Conservation (phyloP, 1,140 invertebrate species). For the Caligus rogercresseyi region DNA sequence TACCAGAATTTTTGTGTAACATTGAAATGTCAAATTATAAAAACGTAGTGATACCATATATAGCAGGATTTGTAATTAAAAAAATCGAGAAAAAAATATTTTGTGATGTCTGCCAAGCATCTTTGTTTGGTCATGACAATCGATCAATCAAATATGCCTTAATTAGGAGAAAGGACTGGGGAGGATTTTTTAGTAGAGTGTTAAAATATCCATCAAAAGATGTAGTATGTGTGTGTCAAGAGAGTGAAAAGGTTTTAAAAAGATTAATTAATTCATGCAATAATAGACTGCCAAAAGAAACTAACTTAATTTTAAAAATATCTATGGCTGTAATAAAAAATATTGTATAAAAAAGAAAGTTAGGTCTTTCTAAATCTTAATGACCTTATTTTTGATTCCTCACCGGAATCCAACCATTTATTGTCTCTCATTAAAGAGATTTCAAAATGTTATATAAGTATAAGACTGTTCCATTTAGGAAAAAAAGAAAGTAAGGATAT, state of each 20-base stretch:
- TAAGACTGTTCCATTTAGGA: no score
- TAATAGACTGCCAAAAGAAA: neutral
- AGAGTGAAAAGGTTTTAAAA: neutral
- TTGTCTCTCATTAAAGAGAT: no score
- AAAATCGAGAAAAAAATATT: neutral
- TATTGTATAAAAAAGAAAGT: neutral
- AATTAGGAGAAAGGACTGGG: neutral
- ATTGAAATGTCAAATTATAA: neutral
- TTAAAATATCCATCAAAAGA: neutral
- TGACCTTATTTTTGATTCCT: no score
- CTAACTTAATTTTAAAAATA: neutral
- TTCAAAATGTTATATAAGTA: no score
- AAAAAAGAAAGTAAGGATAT: no score
- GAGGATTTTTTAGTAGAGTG: neutral
- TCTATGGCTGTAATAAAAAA: neutral
- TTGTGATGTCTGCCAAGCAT: neutral
- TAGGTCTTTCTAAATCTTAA: no score
- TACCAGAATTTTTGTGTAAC: neutral
- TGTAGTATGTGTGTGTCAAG: neutral
- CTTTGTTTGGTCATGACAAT: neutral
- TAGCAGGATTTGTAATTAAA: neutral
- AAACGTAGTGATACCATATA: neutral
- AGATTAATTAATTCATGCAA: neutral
- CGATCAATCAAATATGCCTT: neutral
- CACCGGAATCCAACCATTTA: no score